Evolutionary conservation across 2,888 invertebrate genomes (phyloP).

Genomic region (Callinectes sapidus): DNA sequence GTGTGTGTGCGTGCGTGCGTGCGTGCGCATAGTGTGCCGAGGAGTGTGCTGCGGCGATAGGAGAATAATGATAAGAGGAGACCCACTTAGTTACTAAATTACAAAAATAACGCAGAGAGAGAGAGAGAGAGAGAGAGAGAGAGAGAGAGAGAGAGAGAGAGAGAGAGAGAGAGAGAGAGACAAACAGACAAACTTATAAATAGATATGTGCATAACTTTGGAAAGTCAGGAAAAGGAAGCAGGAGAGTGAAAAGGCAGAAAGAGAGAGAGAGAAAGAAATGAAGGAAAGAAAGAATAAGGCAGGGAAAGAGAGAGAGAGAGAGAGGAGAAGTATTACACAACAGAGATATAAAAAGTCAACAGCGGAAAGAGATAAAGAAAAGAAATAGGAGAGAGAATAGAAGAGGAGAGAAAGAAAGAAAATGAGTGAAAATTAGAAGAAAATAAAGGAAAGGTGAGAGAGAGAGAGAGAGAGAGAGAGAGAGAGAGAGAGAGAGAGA

Average conservation of each 20-base stretch:
- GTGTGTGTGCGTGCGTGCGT: not conserved
- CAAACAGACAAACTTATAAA: conserved; percentile 34
- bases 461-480: conserved; percentile 28
- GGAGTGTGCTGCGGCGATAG: not conserved
- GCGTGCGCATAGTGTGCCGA: not conserved
- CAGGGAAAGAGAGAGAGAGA: not conserved
- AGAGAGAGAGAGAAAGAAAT: not conserved
- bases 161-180: conserved; percentile 32
- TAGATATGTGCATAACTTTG: not conserved
- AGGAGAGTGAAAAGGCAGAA: not conserved
- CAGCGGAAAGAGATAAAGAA: not conserved
- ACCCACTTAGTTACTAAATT: not conserved
- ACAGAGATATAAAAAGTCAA: not conserved
- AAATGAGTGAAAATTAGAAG: not conserved
- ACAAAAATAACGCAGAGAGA: conserved; percentile 33
- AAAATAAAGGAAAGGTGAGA: not conserved
- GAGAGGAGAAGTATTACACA: not conserved
- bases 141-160: conserved; percentile 41
- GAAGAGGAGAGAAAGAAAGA: not conserved
- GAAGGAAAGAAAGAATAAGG: not conserved
- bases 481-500: conserved; percentile 4
- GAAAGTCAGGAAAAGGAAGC: conserved; percentile 44
- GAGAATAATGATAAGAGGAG: not conserved
- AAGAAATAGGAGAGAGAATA: not conserved
- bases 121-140: conserved; percentile 46